Evolutionary conservation across 2,797 vertebrate species (phyloP), one percentile per base, ranked within the genome.

Genomic region (Coregonus suidteri): DNA sequence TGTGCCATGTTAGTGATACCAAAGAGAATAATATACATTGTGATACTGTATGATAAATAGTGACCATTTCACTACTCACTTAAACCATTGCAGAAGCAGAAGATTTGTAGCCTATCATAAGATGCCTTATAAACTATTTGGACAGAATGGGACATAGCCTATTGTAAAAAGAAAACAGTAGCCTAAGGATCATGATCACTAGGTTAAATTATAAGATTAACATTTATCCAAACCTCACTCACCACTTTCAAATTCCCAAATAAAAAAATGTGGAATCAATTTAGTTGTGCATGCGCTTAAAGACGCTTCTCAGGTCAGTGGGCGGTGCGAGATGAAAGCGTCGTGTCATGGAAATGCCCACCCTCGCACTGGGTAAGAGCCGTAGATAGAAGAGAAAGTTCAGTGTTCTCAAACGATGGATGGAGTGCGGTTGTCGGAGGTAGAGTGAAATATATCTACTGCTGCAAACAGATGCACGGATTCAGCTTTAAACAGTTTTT

Each of bases 381-480:
- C 87, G 84, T 85, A 69, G 87, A 84, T 85, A 85, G 85, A 90
- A 91, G 87, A 82, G 85, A 86, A 90, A 93, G 93, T 93, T 92
- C 88, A 94, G 90, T 91, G 83, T 59, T 88, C 79, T 85, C 82
- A 79, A 70, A 89, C 87, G 71, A 88, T 89, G 90, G 84, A 83
- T 84, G 77, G 78, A 35, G 81, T 84, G 77, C 25, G 71, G 15
- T 15, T 41, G 20, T 67, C 52, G 3, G 34, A n/a, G 31, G 30
- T 41, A 9, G 68, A 35, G 31, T 37, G 25, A 66, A 34, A 76
- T 52, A 77, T 78, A 80, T 34, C 81, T 74, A 79, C 68, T 11
- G 15, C 16, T 66, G n/a, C 53, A 13, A 54, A 51, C 62, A 65
- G 37, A 68, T 68, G 66, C 2, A 34, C 34, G 18, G 4, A 13